phyloP scores from a whole-genome alignment of 2,888 invertebrate genomes.

The Sthenelais limicola region DNA sequence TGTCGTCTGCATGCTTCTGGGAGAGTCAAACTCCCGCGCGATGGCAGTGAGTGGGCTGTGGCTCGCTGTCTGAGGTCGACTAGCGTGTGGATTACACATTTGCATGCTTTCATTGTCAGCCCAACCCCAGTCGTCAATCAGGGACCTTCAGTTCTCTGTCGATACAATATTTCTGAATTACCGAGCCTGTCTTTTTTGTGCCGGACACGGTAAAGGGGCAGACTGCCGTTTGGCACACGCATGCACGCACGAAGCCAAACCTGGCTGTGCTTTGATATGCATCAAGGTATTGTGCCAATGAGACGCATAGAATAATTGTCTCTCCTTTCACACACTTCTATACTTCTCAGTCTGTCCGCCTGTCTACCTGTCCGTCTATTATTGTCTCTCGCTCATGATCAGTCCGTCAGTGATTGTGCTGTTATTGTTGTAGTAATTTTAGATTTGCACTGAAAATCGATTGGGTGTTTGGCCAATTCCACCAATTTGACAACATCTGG shows the following conservation, averaged over 20 bases:
- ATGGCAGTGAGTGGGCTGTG: not conserved
- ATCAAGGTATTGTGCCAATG: too few species aligned
- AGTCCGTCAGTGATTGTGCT: too few species aligned
- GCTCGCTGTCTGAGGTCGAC: not conserved
- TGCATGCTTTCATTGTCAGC: conserved; percentile 32
- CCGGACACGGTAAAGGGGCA: not conserved
- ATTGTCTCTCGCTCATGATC: too few species aligned
- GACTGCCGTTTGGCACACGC: not conserved
- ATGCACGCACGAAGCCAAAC: conserved; percentile 1
- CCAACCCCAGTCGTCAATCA: conserved; percentile 4
- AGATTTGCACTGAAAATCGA: too few species aligned
- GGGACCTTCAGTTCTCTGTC: conserved; percentile 6
- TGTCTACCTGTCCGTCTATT: too few species aligned
- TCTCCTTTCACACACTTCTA: too few species aligned
- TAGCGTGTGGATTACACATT: conserved; percentile 39
- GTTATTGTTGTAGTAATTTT: too few species aligned
- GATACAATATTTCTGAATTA: conserved; percentile 23
- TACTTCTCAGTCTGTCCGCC: too few species aligned
- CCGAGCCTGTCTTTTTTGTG: conserved; percentile 19
- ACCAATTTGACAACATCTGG: too few species aligned
- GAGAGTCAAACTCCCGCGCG: not conserved
- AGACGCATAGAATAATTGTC: too few species aligned
- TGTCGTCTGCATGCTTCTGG: not conserved
- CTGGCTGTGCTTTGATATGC: too few species aligned
- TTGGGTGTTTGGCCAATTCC: too few species aligned